A percentile compares a stretch with the other conserved stretches of the same genome.
These are phyloP conservation scores for Rallus crepitans DNA, from an alignment of 2,797 vertebrate genomes.

Conservation along the genomic window DNA sequence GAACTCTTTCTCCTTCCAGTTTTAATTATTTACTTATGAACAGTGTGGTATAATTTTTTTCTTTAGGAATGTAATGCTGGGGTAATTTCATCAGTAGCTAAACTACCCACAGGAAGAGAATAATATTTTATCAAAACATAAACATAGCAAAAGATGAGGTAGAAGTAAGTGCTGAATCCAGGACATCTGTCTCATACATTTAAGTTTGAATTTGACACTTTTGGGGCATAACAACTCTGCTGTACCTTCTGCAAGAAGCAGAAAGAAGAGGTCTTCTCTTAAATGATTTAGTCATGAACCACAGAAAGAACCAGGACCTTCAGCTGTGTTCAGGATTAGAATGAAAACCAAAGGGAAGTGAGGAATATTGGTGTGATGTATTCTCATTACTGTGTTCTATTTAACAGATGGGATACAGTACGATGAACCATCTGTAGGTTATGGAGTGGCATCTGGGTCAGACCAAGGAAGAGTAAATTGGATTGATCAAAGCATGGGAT, in stretches of 20 bases:
- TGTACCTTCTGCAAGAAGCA: neutral
- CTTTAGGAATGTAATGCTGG: neutral
- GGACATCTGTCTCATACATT: neutral
- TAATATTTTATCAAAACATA: neutral
- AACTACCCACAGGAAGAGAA: neutral
- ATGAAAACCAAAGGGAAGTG: slow-evolving; percentile 54
- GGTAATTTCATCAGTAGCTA: neutral
- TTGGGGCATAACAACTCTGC: neutral
- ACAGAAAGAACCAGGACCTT: slow-evolving; percentile 33
- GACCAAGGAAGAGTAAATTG: slow-evolving; percentile 42
- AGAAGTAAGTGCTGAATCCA: neutral
- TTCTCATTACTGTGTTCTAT: slow-evolving; percentile 64
- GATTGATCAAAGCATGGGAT: neutral
- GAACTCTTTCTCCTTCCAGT: neutral
- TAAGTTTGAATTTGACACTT: neutral
- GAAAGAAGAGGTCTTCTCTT: slow-evolving; percentile 18
- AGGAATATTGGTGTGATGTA: slow-evolving; percentile 49
- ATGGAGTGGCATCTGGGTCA: slow-evolving; percentile 61
- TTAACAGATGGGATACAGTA: slow-evolving; percentile 68
- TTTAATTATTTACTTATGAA: neutral
- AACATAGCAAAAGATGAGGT: neutral
- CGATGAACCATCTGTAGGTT: slow-evolving; percentile 70
- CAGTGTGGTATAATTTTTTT: neutral
- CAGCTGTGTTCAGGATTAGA: slow-evolving; percentile 37
- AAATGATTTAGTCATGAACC: slow-evolving; percentile 1